Conservation (phyloP, 2,113 vertebrate species). For the Calyptomena viridis region DNA sequence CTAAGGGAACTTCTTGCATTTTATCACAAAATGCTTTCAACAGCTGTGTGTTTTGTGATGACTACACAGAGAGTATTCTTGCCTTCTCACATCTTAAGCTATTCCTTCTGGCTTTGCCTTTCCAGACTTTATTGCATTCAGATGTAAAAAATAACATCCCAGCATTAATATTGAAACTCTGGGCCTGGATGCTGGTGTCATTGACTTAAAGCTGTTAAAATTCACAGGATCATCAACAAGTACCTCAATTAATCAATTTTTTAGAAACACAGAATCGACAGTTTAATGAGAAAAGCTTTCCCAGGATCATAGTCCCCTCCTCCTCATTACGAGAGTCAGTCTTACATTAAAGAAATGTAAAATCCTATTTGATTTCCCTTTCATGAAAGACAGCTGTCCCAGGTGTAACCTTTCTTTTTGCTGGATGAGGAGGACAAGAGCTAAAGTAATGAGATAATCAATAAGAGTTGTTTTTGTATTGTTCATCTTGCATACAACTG, state of each 20-base stretch:
- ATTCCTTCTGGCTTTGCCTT: neutral
- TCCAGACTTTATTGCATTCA: neutral
- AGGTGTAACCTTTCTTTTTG: neutral
- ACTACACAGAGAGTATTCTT: neutral
- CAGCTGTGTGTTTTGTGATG: fast-evolving
- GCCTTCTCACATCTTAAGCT: neutral
- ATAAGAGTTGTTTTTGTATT: neutral
- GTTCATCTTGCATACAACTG: fast-evolving
- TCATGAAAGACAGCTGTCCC: slow-evolving; percentile 3
- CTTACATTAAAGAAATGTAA: slow-evolving; percentile 19
- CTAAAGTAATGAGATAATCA: neutral
- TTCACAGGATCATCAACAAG: slow-evolving; percentile 10
- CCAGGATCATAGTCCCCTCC: slow-evolving; percentile 17
- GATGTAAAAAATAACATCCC: neutral
- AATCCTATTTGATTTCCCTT: slow-evolving; percentile 32
- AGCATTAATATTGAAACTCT: neutral
- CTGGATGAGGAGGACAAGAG: neutral
- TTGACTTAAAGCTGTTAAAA: slow-evolving; percentile 50
- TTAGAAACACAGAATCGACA: slow-evolving; percentile 20
- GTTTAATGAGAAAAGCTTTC: slow-evolving; percentile 56
- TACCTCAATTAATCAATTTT: slow-evolving; percentile 25
- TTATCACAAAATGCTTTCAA: neutral
- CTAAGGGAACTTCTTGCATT: neutral
- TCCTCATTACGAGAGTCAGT: neutral
- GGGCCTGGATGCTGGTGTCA: neutral